These are phyloP conservation scores for Xiphophorus couchianus DNA, from an alignment of 2,113 vertebrate genomes.

Conservation along the genomic window DNA sequence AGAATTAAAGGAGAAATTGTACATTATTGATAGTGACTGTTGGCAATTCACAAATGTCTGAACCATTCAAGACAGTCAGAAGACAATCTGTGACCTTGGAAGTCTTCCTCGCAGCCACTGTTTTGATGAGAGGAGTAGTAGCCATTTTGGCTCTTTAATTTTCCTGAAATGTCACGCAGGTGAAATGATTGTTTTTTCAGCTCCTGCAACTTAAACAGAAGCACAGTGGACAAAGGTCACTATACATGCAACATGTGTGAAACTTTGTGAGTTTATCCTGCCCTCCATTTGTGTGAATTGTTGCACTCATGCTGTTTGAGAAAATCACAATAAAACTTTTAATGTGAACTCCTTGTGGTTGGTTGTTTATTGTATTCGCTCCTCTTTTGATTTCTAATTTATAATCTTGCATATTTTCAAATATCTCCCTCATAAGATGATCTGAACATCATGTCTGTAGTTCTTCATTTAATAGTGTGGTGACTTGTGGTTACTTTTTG, in stretches of 20 bases:
- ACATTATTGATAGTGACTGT: neutral
- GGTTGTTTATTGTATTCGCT: neutral
- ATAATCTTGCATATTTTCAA: too few relatives aligned
- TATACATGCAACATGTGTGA: conserved; percentile 7
- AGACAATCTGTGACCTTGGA: neutral
- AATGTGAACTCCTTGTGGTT: conserved; percentile 29
- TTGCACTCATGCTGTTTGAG: conserved; percentile 25
- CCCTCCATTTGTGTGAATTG: conserved; percentile 21
- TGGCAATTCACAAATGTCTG: neutral
- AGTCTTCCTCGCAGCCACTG: neutral
- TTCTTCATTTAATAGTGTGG: too few relatives aligned
- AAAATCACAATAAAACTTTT: conserved; percentile 58
- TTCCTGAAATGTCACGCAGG: neutral
- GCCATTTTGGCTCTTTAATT: neutral
- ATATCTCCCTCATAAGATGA: too few relatives aligned
- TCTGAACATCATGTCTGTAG: too few relatives aligned
- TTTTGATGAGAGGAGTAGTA: neutral
- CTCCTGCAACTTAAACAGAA: conserved; percentile 6
- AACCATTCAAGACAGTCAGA: neutral
- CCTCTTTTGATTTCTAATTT: neutral
- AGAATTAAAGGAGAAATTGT: neutral
- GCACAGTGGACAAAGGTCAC: conserved; percentile 33
- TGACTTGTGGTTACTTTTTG: too few relatives aligned
- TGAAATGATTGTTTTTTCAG: conserved; percentile 11
- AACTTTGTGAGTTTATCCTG: neutral